Base-by-base conservation (phyloP, 2,888 invertebrate species). In the Acleris emargana region DNA sequence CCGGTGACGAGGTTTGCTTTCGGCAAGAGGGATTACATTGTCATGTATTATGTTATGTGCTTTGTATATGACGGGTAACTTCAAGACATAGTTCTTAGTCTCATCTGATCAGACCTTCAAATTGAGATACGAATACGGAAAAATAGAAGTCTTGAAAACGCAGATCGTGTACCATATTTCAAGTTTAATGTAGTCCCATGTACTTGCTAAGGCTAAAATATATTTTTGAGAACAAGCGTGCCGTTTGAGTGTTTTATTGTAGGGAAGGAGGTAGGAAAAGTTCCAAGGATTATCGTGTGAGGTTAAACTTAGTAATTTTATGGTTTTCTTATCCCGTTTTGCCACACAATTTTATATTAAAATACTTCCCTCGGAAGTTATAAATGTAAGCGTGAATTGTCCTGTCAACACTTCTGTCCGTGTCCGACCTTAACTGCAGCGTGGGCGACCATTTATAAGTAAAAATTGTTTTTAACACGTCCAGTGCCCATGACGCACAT, bases 351-450 rank as follows among this genome's bases (percentile, higher is more conserved):
- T 58, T 58, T 13, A 38, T 49, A 49, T 9, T 32, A 58, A 58
- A 22, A 58, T 58, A 58, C 25, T 28, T 58, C 16, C 58, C 49
- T 18, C 45, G 58, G 58, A 49, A 58, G 32, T 32, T 58, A 49
- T 49, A 49, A 58, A 58, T 9, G 47, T 38, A 78, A 63, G 72
- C 72, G 80, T 72, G 74, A 81, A 82, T 78, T 72, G 76, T 68
- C 73, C 76, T 74, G 81, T 81, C 80, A 80, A 79, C 78, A 76
- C 32, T 47, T 58, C 64, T 42, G 55, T 43, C 38, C 47, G 13
- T 47, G 58, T 28, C 17, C 22, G 49, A 42, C 43, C 47, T 45
- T 17, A 47, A 17, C 45, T 25, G 18, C 20, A 11, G 22, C 17
- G 49, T 47, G 47, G 58, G 47, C 49, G 58, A 49, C 18, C 18